These are phyloP conservation scores for Montipora capitata DNA, from an alignment of 92 coral and sea anemone genomes.

Conservation along the genomic window DNA sequence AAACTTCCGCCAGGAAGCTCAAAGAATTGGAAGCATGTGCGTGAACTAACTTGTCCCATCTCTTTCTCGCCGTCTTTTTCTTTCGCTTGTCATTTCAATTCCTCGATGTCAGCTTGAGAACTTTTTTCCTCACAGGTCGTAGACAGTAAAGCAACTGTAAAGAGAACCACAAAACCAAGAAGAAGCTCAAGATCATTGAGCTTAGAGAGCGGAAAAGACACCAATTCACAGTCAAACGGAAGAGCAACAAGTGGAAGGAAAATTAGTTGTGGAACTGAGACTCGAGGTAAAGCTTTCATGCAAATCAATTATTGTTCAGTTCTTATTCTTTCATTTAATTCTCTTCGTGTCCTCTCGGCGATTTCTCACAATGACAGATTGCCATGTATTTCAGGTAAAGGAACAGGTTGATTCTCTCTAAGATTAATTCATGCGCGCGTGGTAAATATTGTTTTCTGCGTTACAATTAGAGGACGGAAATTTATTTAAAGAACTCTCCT, in stretches of 20 bases:
- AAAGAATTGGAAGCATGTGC: constrained; percentile 98
- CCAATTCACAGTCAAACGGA: constrained; percentile 54
- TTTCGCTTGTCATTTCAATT: background rate
- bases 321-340: background rate
- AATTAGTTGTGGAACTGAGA: constrained; percentile 26
- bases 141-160: constrained; percentile 89
- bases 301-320: background rate
- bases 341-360: constrained; percentile 7
- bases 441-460: background rate
- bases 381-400: background rate
- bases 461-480: too few species aligned
- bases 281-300: constrained; percentile 43
- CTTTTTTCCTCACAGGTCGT: constrained; percentile 79
- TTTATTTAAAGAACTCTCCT: too few species aligned
- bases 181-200: constrained; percentile 81
- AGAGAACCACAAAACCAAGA: constrained; percentile 84
- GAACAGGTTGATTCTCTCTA: background rate
- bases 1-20: constrained; percentile 92
- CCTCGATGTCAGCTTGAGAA: background rate
- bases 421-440: background rate
- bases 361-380: constrained; percentile 7
- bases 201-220: constrained; percentile 65
- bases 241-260: constrained; percentile 71
- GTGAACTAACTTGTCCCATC: constrained; percentile 18
- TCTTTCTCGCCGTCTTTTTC: background rate